Conservation (phyloP, 2,113 vertebrate species). For the Helogale parvula region DNA sequence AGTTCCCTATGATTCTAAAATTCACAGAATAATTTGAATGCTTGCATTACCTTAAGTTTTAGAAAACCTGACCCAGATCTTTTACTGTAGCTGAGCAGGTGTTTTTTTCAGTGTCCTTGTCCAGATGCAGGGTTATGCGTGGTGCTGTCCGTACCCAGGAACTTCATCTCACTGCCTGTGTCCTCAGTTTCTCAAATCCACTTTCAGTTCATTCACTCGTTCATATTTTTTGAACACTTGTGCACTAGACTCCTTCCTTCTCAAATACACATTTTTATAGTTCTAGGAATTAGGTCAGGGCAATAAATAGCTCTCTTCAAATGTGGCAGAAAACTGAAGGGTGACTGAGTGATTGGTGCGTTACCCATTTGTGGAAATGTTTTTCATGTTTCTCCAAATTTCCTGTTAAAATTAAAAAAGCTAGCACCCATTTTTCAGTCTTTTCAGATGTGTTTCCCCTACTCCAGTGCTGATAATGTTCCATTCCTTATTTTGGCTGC, state of each 20-base stretch:
- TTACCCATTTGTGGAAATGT: background rate
- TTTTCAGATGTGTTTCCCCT: background rate
- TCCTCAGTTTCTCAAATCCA: background rate
- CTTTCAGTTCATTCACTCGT: background rate
- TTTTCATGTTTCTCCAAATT: background rate
- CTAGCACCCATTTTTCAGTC: background rate
- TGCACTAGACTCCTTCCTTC: background rate
- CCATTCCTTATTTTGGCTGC: background rate
- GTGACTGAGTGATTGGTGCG: background rate
- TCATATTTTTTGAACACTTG: background rate
- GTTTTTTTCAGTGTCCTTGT: background rate
- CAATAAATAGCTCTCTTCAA: background rate
- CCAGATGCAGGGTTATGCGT: background rate
- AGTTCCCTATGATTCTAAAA: conserved; percentile 31
- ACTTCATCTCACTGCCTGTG: background rate
- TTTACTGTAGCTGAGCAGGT: background rate
- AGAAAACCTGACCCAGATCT: background rate
- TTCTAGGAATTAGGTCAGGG: background rate
- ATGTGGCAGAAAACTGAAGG: background rate
- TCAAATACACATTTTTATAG: background rate
- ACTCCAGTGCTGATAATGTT: background rate
- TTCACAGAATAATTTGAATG: background rate
- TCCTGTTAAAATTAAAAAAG: conserved; percentile 2
- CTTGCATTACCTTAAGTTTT: background rate
- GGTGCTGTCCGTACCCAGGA: background rate